phyloP scores from a whole-genome alignment of 2,797 vertebrate genomes.

The Pseudotriccus pelzelni region DNA sequence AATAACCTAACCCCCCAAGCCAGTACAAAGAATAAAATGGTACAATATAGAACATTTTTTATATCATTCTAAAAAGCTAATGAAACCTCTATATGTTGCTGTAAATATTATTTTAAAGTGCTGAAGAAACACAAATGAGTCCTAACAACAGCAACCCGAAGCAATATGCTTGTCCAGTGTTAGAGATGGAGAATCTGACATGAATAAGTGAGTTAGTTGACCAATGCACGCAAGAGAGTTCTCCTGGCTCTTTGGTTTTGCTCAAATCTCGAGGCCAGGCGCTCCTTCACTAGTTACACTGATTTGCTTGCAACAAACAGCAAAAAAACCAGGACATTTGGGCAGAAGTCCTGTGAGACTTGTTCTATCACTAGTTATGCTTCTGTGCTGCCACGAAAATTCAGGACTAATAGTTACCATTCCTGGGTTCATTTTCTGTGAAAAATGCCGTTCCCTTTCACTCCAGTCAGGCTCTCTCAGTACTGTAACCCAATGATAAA shows the following conservation, averaged over 20 bases:
- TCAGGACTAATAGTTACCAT: background rate
- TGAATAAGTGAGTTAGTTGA: background rate
- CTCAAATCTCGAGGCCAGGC: background rate
- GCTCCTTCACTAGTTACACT: background rate
- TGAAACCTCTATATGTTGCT: background rate
- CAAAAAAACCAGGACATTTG: background rate
- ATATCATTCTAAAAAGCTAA: background rate
- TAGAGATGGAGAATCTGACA: background rate
- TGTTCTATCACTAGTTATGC: background rate
- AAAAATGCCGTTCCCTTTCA: background rate
- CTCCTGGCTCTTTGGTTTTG: background rate
- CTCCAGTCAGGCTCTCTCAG: background rate
- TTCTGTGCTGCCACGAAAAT: background rate
- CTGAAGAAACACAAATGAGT: background rate
- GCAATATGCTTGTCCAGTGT: background rate
- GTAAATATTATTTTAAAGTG: background rate
- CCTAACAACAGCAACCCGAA: background rate
- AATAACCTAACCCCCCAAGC: background rate
- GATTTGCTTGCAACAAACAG: background rate
- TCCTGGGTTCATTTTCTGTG: background rate
- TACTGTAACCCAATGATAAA: background rate
- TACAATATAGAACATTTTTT: background rate
- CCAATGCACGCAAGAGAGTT: background rate
- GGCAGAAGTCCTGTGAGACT: background rate
- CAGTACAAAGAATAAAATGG: background rate